These are phyloP conservation scores for Nanorana parkeri DNA, from an alignment of 2,113 vertebrate species.

Conservation along the genomic window DNA sequence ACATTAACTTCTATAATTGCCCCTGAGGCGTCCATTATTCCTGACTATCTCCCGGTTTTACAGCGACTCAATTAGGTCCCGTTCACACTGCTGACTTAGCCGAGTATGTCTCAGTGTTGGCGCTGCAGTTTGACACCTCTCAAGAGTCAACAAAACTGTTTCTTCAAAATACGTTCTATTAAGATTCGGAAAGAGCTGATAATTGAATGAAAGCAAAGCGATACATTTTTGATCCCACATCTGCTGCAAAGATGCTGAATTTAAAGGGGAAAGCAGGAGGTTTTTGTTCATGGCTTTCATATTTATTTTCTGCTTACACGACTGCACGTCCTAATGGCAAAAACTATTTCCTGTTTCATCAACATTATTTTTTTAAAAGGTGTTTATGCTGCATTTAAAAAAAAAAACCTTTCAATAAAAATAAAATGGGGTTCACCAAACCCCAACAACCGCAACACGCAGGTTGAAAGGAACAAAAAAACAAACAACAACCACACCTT, in stretches of 20 bases:
- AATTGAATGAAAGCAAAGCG: not conserved
- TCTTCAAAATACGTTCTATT: conserved; percentile 23
- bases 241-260: not conserved
- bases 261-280: not conserved
- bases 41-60: conserved; percentile 3
- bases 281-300: not conserved
- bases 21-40: conserved; percentile 40
- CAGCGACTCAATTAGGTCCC: conserved; percentile 60
- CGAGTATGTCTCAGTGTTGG: conserved; percentile 47
- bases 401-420: too few relatives aligned
- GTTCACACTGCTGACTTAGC: conserved; percentile 57
- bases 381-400: too few relatives aligned
- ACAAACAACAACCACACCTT: too few relatives aligned
- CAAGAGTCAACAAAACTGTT: conserved; percentile 63
- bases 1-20: conserved; percentile 39
- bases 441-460: too few relatives aligned
- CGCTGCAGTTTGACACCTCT: conserved; percentile 68
- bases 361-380: too few relatives aligned
- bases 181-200: not conserved
- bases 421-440: too few relatives aligned
- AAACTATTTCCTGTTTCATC: too few relatives aligned
- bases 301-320: too few relatives aligned
- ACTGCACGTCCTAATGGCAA: too few relatives aligned
- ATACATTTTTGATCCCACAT: not conserved
- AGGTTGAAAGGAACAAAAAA: too few relatives aligned